Percentiles rank a stretch among this genome's conserved stretches.
These are phyloP conservation scores for Himantopus leucocephalus DNA, from an alignment of 2,113 vertebrate genomes.

Conservation along the genomic window DNA sequence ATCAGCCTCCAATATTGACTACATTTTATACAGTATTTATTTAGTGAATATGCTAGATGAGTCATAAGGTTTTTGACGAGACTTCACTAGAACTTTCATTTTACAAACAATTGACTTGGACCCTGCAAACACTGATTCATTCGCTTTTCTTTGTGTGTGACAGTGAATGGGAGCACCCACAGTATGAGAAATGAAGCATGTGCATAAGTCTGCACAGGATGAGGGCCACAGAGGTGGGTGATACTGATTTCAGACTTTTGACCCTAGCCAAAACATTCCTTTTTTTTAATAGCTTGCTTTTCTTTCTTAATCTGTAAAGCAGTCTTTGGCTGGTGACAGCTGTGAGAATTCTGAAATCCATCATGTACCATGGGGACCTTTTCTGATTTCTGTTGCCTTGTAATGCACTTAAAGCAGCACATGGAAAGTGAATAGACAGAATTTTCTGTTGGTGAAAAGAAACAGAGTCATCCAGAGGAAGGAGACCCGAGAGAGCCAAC, in stretches of 20 bases:
- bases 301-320: conserved; percentile 49
- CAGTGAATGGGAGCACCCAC: not conserved
- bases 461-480: conserved; percentile 41
- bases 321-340: conserved; percentile 42
- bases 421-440: conserved; percentile 14
- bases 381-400: conserved; percentile 43
- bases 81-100: not conserved
- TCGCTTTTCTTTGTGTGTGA: not conserved
- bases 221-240: not conserved
- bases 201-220: not conserved
- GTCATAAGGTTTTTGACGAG: not conserved
- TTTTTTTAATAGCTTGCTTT: not conserved
- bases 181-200: not conserved
- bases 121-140: not conserved
- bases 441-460: conserved; percentile 62
- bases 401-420: conserved; percentile 27
- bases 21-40: not conserved
- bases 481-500: conserved; percentile 38
- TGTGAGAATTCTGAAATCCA: conserved; percentile 48
- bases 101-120: not conserved
- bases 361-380: not conserved
- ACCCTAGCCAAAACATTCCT: not conserved
- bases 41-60: not conserved
- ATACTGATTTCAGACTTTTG: not conserved
- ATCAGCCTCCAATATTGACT: not conserved